Base-by-base conservation (phyloP, 2,113 vertebrate species). In the Rafetus swinhoei region DNA sequence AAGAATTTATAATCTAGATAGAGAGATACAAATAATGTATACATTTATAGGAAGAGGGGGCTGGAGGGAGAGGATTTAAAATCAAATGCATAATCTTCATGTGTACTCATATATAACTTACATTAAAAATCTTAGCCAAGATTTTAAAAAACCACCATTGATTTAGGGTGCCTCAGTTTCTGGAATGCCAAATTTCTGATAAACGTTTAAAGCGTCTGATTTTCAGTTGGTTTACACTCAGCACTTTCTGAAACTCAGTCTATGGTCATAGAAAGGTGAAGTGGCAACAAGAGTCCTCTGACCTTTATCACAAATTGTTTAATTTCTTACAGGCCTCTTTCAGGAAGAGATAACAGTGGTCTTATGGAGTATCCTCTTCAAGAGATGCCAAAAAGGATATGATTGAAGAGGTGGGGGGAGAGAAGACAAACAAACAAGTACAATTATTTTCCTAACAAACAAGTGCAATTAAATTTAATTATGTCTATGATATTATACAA, bases 381-480 rank as follows among this genome's bases (percentile, higher is more conserved):
- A 96, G 74, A 62, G n/a, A 89, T 93, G 94, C 84, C 93, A 92
- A 39, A 65, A 83, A 92, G 88, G 80, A 97, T 95, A 95, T 95
- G 91, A 88, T 86, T 16, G 39, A 59, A 90, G 93, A 14, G 53
- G 53, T 12, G 53, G 53, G 10, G 53, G 53, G 14, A 54, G 53
- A 45, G 53, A 12, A 54, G 53, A 54, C 89, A 86, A 96, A 97
- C 95, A 97, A 97, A 96, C 89, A 92, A 94, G 94, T 60, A 85
- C 84, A 95, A 97, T 97, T 97, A 94, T 95, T 96, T 97, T 93
- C 93, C 89, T 86, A 96, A 97, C 95, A 97, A 97, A 96, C 89
- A 92, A 94, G 94, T 60, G 86, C 84, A 95, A 97, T 97, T 97
- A 94, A 97, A 95, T 89, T 93, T 96, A 96, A 97, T 97, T 69